Conservation (phyloP, 2,797 vertebrate species). For the Oryzias dopingdopingensis region DNA sequence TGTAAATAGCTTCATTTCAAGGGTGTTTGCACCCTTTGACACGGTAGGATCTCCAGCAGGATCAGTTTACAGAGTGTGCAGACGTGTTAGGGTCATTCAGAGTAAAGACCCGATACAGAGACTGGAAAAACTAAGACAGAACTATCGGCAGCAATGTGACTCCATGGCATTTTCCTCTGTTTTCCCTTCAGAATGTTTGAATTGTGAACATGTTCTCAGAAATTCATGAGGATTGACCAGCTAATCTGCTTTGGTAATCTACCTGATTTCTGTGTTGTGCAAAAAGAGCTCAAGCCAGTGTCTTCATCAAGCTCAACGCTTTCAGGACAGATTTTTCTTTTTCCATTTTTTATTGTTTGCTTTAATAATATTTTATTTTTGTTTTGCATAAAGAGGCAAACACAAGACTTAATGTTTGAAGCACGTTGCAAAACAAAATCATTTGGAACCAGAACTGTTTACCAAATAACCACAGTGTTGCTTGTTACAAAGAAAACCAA, state of each 20-base stretch:
- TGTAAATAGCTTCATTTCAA: conserved; percentile 72
- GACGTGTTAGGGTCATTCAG: conserved; percentile 30
- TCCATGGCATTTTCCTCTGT: conserved; percentile 51
- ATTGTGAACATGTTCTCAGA: conserved; percentile 31
- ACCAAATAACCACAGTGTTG: no score
- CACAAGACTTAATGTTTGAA: no score
- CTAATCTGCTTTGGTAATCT: conserved; percentile 41
- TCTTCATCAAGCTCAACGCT: no score
- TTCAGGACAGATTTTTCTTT: no score
- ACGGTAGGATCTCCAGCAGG: conserved; percentile 52
- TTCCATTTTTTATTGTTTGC: no score
- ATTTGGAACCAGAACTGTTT: no score
- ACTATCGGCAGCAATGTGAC: conserved; percentile 55
- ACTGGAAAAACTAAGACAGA: conserved; percentile 43
- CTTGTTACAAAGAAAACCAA: no score
- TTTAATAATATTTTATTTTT: no score
- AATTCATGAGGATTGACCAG: not conserved
- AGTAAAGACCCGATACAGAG: conserved; percentile 20
- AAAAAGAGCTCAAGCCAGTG: no score
- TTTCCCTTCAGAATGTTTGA: conserved; percentile 63
- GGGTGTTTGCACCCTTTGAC: conserved; percentile 67
- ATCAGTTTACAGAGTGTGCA: conserved; percentile 64
- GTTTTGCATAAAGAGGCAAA: no score
- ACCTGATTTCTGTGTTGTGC: conserved; percentile 34
- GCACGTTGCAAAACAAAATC: no score